A percentile compares a stretch with the other conserved stretches of the same genome.
Evolutionary conservation across 2,797 vertebrate species (phyloP).

Genomic region (Acipenser transmontanus): DNA sequence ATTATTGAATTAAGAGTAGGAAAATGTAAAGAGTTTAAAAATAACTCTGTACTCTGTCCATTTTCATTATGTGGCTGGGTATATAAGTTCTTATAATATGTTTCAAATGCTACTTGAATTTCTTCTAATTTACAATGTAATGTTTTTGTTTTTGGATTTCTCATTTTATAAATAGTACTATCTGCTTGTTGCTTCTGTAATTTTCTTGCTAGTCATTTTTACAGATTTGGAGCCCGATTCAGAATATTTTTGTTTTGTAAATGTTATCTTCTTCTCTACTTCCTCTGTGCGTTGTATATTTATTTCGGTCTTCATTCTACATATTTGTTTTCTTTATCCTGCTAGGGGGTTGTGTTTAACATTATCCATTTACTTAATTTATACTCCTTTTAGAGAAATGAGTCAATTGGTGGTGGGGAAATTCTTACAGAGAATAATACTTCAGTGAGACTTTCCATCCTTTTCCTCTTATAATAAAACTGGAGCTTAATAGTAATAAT

Average conservation of each 20-base stretch:
- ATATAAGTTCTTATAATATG: slow-evolving; percentile 13
- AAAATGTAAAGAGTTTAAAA: neutral
- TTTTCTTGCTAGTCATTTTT: slow-evolving; percentile 5
- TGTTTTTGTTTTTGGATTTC: neutral
- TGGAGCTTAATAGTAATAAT: too few species aligned
- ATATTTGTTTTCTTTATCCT: too few species aligned
- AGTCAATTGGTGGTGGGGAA: too few species aligned
- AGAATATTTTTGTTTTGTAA: slow-evolving; percentile 17
- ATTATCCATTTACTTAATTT: too few species aligned
- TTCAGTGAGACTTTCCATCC: too few species aligned
- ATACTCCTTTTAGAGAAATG: too few species aligned
- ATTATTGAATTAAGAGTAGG: slow-evolving; percentile 18
- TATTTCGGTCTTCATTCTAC: slow-evolving; percentile 9
- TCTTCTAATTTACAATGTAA: slow-evolving; percentile 5
- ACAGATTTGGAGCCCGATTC: slow-evolving; percentile 11
- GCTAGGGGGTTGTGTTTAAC: too few species aligned
- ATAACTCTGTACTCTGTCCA: neutral
- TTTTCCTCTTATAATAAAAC: too few species aligned
- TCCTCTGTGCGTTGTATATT: slow-evolving; percentile 8
- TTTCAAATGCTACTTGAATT: slow-evolving; percentile 19
- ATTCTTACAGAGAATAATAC: too few species aligned
- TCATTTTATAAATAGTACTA: slow-evolving; percentile 19
- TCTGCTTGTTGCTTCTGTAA: slow-evolving; percentile 25
- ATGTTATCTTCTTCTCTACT: slow-evolving; percentile 16
- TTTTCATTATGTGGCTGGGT: neutral